Evolutionary conservation across 1,140 invertebrate species (phyloP), one percentile per base, ranked within the genome.

Genomic region (Caerostris extrusa): DNA sequence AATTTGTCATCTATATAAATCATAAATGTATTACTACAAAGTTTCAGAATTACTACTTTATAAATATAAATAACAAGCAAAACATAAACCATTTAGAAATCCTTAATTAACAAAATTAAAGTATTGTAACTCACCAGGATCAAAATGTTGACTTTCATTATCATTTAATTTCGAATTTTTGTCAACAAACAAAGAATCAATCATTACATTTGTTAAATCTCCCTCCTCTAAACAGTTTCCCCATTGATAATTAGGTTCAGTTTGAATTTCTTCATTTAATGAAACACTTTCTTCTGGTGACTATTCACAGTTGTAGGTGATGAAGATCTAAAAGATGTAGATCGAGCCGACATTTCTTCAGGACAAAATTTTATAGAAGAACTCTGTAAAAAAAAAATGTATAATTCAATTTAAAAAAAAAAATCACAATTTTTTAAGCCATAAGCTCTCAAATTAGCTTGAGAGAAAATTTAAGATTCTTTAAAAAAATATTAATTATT

Each of bases 321-420:
- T 83, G 53, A 55, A 85, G 88, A 77, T 77, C 58, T 60, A 55
- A 92, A 69, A 67, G 90, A 92, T 57, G 90, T 67, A 64, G 90
- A 92, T 7, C 90, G 77, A 19, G 90, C 90, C n/a, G 90, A 92
- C 55, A 92, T 92, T 55, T 92, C 67, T 10, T 92, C 81, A 5
- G 57, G 10, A 50, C 58, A 85, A 58, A 92, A 92, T 53, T 61
- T 71, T 14, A 81, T 10, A 57, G 90, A 90, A 71, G 69, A 82
- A 7, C 50, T 82, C 90, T 91, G 50, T 7, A 82, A 60, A 71
- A n/a, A 88, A 64, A 17, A 88, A 53, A 53, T 50, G 17, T 5
- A 77, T 19, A 0, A 34, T 19, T 53, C 12, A 7, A 5, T 67
- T 67, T 5, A 64, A 2, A 12, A 17, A 34, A n/a, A 34, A 81